phyloP scores from a whole-genome alignment of 1,140 invertebrate genomes.

The Drosophila insularis region DNA sequence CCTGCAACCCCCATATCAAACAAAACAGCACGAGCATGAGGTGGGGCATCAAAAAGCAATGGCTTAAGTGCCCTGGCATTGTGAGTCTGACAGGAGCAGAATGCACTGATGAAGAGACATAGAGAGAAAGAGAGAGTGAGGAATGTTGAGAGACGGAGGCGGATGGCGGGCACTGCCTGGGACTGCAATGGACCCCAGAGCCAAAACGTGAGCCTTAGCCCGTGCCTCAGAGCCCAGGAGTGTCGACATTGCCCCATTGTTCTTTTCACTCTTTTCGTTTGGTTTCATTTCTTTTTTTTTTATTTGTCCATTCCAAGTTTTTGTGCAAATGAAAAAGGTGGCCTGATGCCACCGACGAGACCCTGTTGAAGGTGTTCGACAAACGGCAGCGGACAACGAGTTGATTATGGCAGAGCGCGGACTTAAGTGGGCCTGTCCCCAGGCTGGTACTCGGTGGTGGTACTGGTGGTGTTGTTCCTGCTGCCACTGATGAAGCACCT shows the following conservation, averaged over 20 bases:
- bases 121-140: background rate
- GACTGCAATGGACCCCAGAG: conserved; percentile 15
- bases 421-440: conserved; percentile 64
- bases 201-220: background rate
- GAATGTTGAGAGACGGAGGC: background rate
- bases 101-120: conserved; percentile 24
- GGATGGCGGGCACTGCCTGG: background rate
- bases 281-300: conserved; percentile 19
- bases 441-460: background rate
- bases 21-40: conserved; percentile 17
- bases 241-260: conserved; percentile 61
- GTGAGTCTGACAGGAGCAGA: conserved; percentile 67
- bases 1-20: conserved; percentile 6
- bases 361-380: conserved; percentile 51
- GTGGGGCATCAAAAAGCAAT: conserved; percentile 72
- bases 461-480: background rate
- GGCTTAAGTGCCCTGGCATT: conserved; percentile 76
- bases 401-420: conserved; percentile 66
- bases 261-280: conserved; percentile 69
- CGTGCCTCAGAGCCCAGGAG: conserved; percentile 28
- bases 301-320: conserved; percentile 25
- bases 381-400: conserved; percentile 43
- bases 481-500: conserved; percentile 66
- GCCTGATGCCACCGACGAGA: conserved; percentile 10
- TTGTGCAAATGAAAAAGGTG: conserved; percentile 68